Conservation (phyloP, 2,797 vertebrate genomes). For the Falco berigora region DNA sequence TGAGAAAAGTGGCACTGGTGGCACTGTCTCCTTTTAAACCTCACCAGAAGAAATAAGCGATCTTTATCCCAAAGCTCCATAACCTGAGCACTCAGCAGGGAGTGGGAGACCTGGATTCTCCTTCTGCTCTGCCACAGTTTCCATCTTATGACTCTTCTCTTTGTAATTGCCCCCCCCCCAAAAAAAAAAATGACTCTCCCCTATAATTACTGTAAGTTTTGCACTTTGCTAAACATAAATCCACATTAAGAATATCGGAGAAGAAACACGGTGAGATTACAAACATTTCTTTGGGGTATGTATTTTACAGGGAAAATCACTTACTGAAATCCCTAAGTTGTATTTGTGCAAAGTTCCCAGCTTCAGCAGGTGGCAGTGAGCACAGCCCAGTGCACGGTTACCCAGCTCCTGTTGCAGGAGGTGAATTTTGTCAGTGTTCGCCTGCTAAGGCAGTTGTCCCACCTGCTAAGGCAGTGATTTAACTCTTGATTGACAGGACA, state of each 20-base stretch:
- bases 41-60: not conserved
- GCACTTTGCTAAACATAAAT: not conserved
- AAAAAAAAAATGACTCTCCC: not conserved
- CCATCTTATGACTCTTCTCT: not conserved
- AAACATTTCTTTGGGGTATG: not conserved
- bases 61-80: not conserved
- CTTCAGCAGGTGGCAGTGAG: not conserved
- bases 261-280: not conserved
- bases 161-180: not conserved
- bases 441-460: not conserved
- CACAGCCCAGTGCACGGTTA: not conserved
- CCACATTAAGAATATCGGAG: not conserved
- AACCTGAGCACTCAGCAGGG: not conserved
- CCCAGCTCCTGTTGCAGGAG: fast-evolving
- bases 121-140: not conserved
- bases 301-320: not conserved
- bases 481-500: not conserved
- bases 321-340: fast-evolving
- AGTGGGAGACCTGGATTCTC: not conserved
- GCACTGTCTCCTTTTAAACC: not conserved
- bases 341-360: not conserved
- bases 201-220: not conserved
- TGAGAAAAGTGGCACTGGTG: not conserved
- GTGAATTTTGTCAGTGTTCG: not conserved
- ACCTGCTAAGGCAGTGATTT: not conserved